Evolutionary conservation across 2,888 invertebrate species (phyloP).

Genomic region (Dryococelus australis): DNA sequence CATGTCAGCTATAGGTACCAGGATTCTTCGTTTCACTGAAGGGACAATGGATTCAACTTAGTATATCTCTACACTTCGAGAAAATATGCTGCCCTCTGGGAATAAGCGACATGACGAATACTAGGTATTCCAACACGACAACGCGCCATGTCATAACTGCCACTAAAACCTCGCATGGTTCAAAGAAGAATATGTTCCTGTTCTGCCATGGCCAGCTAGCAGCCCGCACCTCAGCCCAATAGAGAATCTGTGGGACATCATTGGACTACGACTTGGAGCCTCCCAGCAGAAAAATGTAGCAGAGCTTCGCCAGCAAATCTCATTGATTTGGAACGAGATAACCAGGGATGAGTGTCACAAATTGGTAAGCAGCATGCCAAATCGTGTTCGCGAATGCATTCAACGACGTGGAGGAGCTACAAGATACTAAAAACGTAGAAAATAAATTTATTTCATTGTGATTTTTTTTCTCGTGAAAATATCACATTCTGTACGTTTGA

Average conservation of each 20-base stretch:
- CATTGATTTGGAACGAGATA: not conserved
- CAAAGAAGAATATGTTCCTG: not conserved
- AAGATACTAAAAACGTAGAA: no score
- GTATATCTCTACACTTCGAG: not conserved
- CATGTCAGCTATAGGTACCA: not conserved
- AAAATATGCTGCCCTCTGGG: conserved; percentile 23
- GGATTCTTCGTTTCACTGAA: not conserved
- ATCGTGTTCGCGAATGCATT: not conserved
- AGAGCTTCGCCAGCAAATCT: not conserved
- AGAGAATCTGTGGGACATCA: conserved; percentile 25
- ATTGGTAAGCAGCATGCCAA: not conserved
- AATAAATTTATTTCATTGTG: no score
- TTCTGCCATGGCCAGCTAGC: conserved; percentile 28
- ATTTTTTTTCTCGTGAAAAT: no score
- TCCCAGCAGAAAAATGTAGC: not conserved
- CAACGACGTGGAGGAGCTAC: not conserved
- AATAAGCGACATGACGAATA: not conserved
- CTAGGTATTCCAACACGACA: conserved; percentile 24
- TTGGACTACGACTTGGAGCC: not conserved
- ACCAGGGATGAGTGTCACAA: not conserved
- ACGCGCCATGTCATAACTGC: conserved; percentile 18
- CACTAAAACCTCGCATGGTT: not conserved
- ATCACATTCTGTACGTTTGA: no score
- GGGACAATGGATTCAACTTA: not conserved
- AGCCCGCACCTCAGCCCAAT: conserved; percentile 19